Percentiles rank a stretch among this genome's conserved stretches.
These are phyloP conservation scores for Papilio elwesi DNA, from an alignment of 2,888 invertebrate species.

Conservation along the genomic window DNA sequence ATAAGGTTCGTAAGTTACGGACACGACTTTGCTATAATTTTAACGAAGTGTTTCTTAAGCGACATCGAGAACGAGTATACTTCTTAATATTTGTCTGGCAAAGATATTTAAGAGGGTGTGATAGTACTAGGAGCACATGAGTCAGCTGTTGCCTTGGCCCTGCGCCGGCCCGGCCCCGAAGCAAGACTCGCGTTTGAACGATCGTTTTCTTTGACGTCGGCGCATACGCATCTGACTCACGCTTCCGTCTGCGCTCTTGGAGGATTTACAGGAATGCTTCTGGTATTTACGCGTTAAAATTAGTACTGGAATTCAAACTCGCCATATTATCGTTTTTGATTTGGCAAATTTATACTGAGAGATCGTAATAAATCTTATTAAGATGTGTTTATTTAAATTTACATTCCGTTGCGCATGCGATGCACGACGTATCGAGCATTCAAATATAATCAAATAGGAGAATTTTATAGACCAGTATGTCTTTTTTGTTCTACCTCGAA, in stretches of 20 bases:
- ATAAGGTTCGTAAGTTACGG: too few species aligned
- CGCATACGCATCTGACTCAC: constrained; percentile 57
- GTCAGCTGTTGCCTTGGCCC: constrained; percentile 50
- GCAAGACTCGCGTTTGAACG: constrained; percentile 58
- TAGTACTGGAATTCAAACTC: constrained; percentile 36
- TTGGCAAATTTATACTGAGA: constrained; percentile 21
- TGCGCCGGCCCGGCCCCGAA: constrained; percentile 57
- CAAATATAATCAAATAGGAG: not conserved
- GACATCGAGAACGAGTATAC: not conserved
- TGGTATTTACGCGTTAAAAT: constrained; percentile 46
- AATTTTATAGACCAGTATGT: not conserved
- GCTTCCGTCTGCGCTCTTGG: constrained; percentile 60
- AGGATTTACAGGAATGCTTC: constrained; percentile 52
- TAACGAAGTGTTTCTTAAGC: too few species aligned
- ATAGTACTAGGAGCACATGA: constrained; percentile 38
- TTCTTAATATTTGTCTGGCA: too few species aligned
- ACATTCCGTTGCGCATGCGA: not conserved
- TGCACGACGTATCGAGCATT: not conserved
- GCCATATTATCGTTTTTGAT: constrained; percentile 22
- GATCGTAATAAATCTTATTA: constrained; percentile 5
- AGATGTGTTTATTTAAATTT: constrained; percentile 9
- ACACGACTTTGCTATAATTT: too few species aligned
- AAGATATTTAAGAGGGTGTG: not conserved
- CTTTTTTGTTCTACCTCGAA: too few species aligned
- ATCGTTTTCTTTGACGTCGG: constrained; percentile 58